Evolutionary conservation across 2,888 invertebrate species (phyloP).

Genomic region (Athripsodes cinereus): DNA sequence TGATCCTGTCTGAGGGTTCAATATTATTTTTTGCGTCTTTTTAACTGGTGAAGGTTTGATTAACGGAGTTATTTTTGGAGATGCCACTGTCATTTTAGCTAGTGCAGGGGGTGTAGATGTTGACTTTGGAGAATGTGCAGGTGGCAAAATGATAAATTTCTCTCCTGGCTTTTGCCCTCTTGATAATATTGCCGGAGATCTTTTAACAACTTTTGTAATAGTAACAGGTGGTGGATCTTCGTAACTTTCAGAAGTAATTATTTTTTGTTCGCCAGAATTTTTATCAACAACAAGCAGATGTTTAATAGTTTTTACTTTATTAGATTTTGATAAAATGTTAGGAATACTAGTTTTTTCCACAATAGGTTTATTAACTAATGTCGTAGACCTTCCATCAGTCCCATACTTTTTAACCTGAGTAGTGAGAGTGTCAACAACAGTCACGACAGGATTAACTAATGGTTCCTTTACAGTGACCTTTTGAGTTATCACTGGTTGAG

Average conservation of each 20-base stretch:
- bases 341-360: constrained; percentile 43
- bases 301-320: constrained; percentile 42
- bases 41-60: constrained; percentile 6
- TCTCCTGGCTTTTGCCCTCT: constrained; percentile 34
- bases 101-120: not conserved
- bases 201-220: constrained; percentile 8
- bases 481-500: not conserved
- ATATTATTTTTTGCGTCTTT: constrained; percentile 46
- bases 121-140: not conserved
- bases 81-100: not conserved
- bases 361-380: constrained; percentile 32
- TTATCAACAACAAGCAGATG: constrained; percentile 47
- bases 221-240: not conserved
- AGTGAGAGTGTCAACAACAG: not conserved
- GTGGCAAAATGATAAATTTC: constrained; percentile 44
- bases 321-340: constrained; percentile 47
- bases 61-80: not conserved
- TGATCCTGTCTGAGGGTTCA: constrained; percentile 46
- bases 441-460: not conserved
- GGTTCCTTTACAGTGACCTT: not conserved
- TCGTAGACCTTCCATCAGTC: constrained; percentile 6
- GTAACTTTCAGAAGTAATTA: constrained; percentile 35
- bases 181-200: constrained; percentile 9
- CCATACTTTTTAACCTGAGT: constrained; percentile 16
- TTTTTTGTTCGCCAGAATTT: constrained; percentile 45